phyloP scores from a whole-genome alignment of 1,140 invertebrate genomes.

The Drosophila ambigua region DNA sequence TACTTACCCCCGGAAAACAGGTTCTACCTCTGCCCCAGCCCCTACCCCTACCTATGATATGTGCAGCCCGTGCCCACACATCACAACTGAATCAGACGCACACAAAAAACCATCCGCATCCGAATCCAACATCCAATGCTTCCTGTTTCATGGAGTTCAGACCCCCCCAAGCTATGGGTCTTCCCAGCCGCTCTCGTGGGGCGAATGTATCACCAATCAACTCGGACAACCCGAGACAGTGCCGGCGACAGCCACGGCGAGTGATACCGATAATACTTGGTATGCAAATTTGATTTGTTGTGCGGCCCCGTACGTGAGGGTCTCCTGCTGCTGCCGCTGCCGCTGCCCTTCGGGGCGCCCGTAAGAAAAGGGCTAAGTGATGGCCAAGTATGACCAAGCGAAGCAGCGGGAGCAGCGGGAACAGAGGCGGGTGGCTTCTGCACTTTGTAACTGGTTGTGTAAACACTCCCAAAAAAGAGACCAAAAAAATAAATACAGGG shows the following conservation, averaged over 20 bases:
- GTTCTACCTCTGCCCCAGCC: no score
- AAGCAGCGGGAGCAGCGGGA: no score
- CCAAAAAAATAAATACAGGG: constrained; percentile 7
- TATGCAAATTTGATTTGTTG: constrained; percentile 82
- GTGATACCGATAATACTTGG: constrained; percentile 75
- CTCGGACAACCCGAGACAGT: not conserved
- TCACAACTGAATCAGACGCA: no score
- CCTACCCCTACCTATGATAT: not conserved
- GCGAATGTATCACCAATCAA: constrained; percentile 13
- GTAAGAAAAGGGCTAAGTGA: constrained; percentile 31
- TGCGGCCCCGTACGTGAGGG: constrained; percentile 57
- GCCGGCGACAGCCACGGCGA: constrained; percentile 1
- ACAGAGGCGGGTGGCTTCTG: constrained; percentile 60
- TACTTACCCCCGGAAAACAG: not conserved
- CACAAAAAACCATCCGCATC: no score
- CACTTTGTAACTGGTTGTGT: constrained; percentile 82
- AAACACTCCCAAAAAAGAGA: constrained; percentile 61
- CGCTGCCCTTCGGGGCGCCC: not conserved
- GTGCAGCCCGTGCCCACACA: not conserved
- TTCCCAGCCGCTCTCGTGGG: no score
- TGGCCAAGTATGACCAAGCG: not conserved
- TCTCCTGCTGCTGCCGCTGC: constrained; percentile 16
- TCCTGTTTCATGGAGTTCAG: no score
- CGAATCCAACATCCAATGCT: no score
- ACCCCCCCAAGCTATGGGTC: not conserved